Evolutionary conservation across 2,888 invertebrate genomes (phyloP), one percentile per base, ranked within the genome.

Genomic region (Rhingia rostrata): DNA sequence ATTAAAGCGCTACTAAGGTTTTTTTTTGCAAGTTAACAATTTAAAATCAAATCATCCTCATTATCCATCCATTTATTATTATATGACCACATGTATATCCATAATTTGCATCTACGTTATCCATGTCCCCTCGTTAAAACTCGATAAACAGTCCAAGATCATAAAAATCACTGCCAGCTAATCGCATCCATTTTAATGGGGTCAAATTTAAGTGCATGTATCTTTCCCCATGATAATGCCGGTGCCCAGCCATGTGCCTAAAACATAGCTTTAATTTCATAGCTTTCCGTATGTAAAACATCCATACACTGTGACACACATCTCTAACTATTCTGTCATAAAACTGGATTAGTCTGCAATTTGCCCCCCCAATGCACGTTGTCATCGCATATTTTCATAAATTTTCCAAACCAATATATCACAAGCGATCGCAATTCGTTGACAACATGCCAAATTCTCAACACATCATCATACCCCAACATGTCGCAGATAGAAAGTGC

Each of bases 401-500:
- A 53, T 66, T 75, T 64, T 64, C 64, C 58, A 9, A 70, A 75
- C 67, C 45, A 22, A 67, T 47, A 35, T 67, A 43, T 60, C 66
- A 56, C 60, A 70, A 49, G 37, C 49, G 33, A 74, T 22, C 30
- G 4, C n/a, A 3, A 7, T 33, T 45, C 74, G 39, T 72, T 67
- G 80, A 67, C 60, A 37, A 43, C 63, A 74, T 70, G 70, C 64
- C 70, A 82, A 77, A 54, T 43, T 33, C 33, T 66, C 47, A 22
- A 22, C 22, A 22, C 22, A 75, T 81, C 80, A 69, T 41, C 51
- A 10, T 33, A 41, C 10, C 30, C 14, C 22, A 30, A 30, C 6
- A 7, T 4, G 7, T 30, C 7, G 39, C 7, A 32, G 35, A 2
- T 63, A 56, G 72, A 77, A 72, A 77, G 72, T 70, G 82, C 72